phyloP scores from a whole-genome alignment of 2,888 invertebrate species.

The Hydrotaea diabolus region DNA sequence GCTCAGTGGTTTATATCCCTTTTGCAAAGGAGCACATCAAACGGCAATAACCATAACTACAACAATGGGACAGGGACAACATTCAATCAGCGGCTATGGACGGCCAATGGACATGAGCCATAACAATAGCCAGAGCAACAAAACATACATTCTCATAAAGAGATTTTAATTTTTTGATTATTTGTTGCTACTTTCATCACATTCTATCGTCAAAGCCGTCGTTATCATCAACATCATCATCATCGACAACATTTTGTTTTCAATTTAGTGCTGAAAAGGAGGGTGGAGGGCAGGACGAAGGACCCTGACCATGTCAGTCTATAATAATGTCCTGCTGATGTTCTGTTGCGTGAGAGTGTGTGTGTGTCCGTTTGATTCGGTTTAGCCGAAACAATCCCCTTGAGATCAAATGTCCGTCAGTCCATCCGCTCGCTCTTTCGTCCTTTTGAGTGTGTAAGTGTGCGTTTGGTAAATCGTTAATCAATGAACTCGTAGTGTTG shows the following conservation, averaged over 20 bases:
- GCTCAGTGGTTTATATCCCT: constrained; percentile 51
- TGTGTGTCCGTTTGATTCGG: constrained; percentile 37
- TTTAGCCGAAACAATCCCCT: constrained; percentile 59
- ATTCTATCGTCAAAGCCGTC: constrained; percentile 33
- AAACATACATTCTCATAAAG: constrained; percentile 75
- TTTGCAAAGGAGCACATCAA: constrained; percentile 60
- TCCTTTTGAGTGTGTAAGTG: neutral
- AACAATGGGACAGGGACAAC: constrained; percentile 76
- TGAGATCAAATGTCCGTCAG: constrained; percentile 48
- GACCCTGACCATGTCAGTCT: constrained; percentile 42
- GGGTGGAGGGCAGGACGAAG: constrained; percentile 14
- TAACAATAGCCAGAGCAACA: constrained; percentile 59
- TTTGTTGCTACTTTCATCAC: constrained; percentile 70
- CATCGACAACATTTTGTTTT: constrained; percentile 19
- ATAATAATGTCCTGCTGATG: constrained; percentile 38
- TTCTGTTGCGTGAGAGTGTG: constrained; percentile 4
- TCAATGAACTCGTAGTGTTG: constrained; percentile 67
- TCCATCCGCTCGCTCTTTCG: neutral
- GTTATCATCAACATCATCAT: neutral
- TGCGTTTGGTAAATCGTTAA: constrained; percentile 65
- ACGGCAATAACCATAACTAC: constrained; percentile 57
- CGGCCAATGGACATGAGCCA: constrained; percentile 43
- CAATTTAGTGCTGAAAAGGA: constrained; percentile 8
- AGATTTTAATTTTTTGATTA: constrained; percentile 81
- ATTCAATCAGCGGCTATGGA: constrained; percentile 78